Percentiles rank a stretch among this genome's conserved stretches.
Conservation (phyloP, 2,797 vertebrate species). For the Darevskia mixta region DNA sequence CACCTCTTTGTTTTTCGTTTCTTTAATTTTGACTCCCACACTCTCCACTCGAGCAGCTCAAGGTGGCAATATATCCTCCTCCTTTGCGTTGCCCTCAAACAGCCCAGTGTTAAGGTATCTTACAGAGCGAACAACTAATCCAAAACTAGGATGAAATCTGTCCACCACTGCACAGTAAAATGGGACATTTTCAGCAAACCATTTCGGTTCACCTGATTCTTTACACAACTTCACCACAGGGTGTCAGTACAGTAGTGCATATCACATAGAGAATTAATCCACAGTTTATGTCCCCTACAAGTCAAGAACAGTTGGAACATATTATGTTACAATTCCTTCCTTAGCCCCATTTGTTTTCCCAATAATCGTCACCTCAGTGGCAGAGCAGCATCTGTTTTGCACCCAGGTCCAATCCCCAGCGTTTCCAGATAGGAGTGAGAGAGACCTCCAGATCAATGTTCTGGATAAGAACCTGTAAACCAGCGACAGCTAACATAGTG, state of each 20-base stretch:
- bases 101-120: not conserved
- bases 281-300: not conserved
- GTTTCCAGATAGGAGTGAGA: no score
- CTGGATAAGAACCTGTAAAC: no score
- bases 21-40: not conserved
- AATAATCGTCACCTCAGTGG: not conserved
- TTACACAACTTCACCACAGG: constrained; percentile 4
- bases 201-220: not conserved
- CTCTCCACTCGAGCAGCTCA: not conserved
- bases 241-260: constrained; percentile 51
- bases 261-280: not conserved
- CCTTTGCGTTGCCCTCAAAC: not conserved
- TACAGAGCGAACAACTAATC: not conserved
- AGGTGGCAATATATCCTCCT: not conserved
- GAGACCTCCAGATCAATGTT: no score
- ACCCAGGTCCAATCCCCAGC: no score
- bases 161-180: accelerated
- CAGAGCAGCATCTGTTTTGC: no score
- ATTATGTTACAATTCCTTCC: not conserved
- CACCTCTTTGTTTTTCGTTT: not conserved
- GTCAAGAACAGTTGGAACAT: accelerated
- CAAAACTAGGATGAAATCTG: not conserved
- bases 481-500: no score
- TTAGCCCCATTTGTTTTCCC: accelerated
- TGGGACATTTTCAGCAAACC: not conserved